Conservation (phyloP, 1,140 invertebrate species). For the Achatina immaculata region DNA sequence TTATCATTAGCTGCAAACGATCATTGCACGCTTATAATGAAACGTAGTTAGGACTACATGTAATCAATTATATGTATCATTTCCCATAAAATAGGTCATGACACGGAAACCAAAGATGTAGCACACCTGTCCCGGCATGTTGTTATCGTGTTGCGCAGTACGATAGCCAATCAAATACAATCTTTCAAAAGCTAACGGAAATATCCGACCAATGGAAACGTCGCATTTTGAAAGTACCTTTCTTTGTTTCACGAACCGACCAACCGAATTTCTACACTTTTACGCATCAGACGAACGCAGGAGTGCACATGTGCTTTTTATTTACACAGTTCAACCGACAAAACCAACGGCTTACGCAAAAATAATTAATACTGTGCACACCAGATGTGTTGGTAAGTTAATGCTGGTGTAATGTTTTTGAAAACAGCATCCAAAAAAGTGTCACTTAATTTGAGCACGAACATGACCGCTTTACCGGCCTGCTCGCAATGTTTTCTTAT, state of each 20-base stretch:
- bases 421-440: not conserved
- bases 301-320: slow-evolving; percentile 24
- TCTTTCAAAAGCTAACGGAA: slow-evolving; percentile 46
- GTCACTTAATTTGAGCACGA: not conserved
- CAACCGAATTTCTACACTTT: slow-evolving; percentile 57
- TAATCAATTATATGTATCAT: too few relatives aligned
- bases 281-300: not conserved
- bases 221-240: slow-evolving; percentile 57
- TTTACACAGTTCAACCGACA: slow-evolving; percentile 24
- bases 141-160: slow-evolving; percentile 8
- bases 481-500: not conserved
- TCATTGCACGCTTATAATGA: too few relatives aligned
- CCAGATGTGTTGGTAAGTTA: not conserved
- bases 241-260: slow-evolving; percentile 60
- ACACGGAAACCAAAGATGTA: not conserved
- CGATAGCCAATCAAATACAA: slow-evolving; percentile 50
- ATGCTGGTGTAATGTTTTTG: not conserved
- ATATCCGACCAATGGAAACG: slow-evolving; percentile 51
- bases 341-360: slow-evolving; percentile 71
- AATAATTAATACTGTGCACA: not conserved
- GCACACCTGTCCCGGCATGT: slow-evolving; percentile 32
- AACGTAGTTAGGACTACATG: too few relatives aligned
- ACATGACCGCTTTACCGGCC: not conserved
- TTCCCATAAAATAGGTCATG: not conserved
- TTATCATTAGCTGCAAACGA: too few relatives aligned